phyloP scores from a whole-genome alignment of 2,888 invertebrate species.

The Dorcus parallelipipedus region DNA sequence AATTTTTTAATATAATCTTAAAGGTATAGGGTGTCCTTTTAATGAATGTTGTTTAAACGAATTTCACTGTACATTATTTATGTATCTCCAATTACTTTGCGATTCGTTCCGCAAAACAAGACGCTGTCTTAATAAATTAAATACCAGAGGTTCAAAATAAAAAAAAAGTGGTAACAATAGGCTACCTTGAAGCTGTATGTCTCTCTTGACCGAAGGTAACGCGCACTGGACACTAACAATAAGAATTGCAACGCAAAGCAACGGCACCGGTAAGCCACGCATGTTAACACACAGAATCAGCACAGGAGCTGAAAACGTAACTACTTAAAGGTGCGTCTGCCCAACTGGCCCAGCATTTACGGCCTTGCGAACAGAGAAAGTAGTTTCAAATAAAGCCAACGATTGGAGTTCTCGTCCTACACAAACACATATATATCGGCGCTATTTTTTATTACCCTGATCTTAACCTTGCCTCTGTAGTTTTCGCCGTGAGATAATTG shows the following conservation, averaged over 20 bases:
- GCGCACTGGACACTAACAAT: conserved; percentile 7
- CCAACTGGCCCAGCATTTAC: conserved; percentile 22
- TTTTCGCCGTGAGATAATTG: background rate
- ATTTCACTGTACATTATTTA: no score
- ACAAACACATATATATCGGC: background rate
- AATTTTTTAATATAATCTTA: no score
- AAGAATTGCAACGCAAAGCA: conserved; percentile 12
- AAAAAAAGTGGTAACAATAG: background rate
- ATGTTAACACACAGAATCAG: conserved; percentile 14
- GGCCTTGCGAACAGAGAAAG: conserved; percentile 28
- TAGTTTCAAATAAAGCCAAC: conserved; percentile 23
- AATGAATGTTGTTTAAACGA: no score
- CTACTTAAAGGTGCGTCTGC: conserved; percentile 19
- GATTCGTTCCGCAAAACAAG: no score
- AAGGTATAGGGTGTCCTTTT: no score
- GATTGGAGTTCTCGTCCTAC: conserved; percentile 21
- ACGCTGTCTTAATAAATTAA: no score
- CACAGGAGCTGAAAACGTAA: conserved; percentile 17
- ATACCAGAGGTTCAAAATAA: no score
- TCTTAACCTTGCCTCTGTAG: conserved; percentile 11
- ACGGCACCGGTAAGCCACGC: conserved; percentile 15
- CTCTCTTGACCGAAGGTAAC: background rate
- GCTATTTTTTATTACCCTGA: conserved; percentile 6
- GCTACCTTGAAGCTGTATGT: background rate
- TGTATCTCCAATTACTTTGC: no score